Evolutionary conservation across 1,140 invertebrate species (phyloP), one percentile per base, ranked within the genome.

Genomic region (Apolygus lucorum): DNA sequence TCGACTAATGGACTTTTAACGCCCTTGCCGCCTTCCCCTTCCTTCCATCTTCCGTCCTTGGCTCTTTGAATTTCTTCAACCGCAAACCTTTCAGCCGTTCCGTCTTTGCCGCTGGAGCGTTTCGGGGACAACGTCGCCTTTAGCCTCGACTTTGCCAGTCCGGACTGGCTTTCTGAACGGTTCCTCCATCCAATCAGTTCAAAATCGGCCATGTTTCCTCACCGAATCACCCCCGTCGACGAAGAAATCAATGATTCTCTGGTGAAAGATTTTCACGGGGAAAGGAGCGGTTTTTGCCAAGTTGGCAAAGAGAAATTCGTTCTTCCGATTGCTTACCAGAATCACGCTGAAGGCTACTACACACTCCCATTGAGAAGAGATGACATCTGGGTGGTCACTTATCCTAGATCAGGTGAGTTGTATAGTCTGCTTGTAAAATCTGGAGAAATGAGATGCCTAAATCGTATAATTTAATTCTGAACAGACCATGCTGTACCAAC

Each of bases 351-450:
- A 52, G 79, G 82, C 24, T 88, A 87, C 76, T 89, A 88, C 75
- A 87, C 88, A 74, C 89, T 92, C 22, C 64, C 65, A 13, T n/a
- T 68, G 22, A 54, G 70, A 54, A 62, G 21, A n/a, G 70, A 71
- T 72, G 90, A 93, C 75, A 82, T 86, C 0, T 91, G 88, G 81
- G 83, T 93, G 11, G 75, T 85, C 2, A 89, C 88, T 0, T 90
- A 87, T 78, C 90, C 90, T 1, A 82, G 91, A 79, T 92, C 90
- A 77, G 89, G 89, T 87, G 52, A 28, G 25, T 42, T 17, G 4
- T 42, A n/a, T n/a, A n/a, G n/a, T n/a, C n/a, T n/a, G n/a, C n/a
- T n/a, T n/a, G n/a, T n/a, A n/a, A n/a, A n/a, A n/a, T n/a, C n/a
- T n/a, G n/a, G n/a, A n/a, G n/a, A n/a, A n/a, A n/a, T n/a, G n/a